Conservation (phyloP, 2,113 vertebrate species). For the Gopherus flavomarginatus region DNA sequence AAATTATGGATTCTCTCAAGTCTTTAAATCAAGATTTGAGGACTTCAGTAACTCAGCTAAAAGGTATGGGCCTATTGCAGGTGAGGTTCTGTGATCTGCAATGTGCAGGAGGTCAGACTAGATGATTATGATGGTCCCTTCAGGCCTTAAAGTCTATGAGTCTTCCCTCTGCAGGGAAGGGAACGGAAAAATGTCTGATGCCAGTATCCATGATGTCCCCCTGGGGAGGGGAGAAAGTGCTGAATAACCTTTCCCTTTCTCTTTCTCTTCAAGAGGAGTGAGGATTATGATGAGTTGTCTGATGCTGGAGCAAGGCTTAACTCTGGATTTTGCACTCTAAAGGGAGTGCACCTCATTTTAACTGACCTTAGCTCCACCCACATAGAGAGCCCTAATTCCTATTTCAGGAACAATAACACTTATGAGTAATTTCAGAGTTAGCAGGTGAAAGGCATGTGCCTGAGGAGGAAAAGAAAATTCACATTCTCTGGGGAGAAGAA, state of each 20-base stretch:
- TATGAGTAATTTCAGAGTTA: background rate
- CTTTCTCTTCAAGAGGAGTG: background rate
- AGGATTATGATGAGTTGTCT: background rate
- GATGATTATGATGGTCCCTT: no score
- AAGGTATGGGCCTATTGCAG: no score
- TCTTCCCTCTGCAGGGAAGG: background rate
- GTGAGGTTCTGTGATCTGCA: no score
- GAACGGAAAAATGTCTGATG: background rate
- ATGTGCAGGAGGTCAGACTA: no score
- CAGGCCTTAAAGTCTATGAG: background rate
- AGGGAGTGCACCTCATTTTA: background rate
- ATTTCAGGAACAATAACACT: background rate
- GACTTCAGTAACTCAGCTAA: no score
- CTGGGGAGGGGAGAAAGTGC: background rate
- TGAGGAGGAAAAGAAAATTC: background rate
- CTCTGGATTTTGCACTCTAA: background rate
- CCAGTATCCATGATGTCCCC: background rate
- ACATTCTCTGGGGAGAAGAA: background rate
- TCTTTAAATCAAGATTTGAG: no score
- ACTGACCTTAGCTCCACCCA: background rate
- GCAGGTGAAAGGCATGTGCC: background rate
- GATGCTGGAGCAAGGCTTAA: background rate
- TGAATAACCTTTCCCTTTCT: background rate
- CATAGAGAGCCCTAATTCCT: background rate
- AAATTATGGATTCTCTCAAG: no score